Conservation (phyloP, 1,140 invertebrate species). For the Streblospio benedicti region DNA sequence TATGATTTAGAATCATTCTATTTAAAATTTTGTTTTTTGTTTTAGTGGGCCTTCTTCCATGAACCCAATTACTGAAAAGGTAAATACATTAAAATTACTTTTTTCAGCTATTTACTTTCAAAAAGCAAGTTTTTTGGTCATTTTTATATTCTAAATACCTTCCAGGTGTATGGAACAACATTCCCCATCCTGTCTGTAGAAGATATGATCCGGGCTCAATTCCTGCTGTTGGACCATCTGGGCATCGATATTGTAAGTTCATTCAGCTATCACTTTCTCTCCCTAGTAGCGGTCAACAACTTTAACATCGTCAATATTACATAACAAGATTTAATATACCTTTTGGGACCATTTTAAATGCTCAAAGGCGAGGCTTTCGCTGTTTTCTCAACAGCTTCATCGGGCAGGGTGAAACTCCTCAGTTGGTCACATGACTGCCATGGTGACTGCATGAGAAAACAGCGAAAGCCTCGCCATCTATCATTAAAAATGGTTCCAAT, state of each 20-base stretch:
- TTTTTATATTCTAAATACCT: constrained; percentile 8
- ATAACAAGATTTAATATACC: no score
- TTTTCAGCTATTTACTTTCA: background rate
- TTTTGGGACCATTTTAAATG: no score
- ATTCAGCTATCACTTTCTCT: background rate
- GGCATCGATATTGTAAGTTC: constrained; percentile 38
- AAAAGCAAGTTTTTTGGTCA: background rate
- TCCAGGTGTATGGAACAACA: constrained; percentile 41
- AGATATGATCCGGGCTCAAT: constrained; percentile 43
- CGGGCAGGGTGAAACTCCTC: no score
- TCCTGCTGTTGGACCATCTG: constrained; percentile 40
- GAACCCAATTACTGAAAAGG: constrained; percentile 41
- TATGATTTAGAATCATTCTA: background rate
- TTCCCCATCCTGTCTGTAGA: constrained; percentile 42
- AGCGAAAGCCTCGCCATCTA: no score
- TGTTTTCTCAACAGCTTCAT: no score
- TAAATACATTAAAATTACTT: constrained; percentile 17
- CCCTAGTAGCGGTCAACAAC: no score
- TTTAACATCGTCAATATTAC: no score
- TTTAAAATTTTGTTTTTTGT: constrained; percentile 17
- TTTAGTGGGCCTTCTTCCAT: constrained; percentile 41
- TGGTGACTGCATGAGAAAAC: no score
- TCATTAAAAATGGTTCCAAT: no score
- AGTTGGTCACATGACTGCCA: no score
- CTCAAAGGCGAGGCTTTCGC: no score